These are phyloP conservation scores for Macaria notata DNA, from an alignment of 2,888 invertebrate species.

Conservation along the genomic window DNA sequence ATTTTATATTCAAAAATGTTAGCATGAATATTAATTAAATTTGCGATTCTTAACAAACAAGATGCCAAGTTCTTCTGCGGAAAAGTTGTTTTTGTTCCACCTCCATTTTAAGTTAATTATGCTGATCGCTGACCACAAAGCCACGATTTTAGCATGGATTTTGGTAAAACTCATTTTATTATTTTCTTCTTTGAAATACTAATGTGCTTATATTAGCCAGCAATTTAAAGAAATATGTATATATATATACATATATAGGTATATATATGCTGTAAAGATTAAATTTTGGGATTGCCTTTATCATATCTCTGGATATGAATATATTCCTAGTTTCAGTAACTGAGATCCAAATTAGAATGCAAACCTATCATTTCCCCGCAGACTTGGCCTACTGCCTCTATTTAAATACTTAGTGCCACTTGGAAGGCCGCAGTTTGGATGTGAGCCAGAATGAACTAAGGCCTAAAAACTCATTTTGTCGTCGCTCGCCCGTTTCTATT, in stretches of 20 bases:
- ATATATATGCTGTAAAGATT: too few relatives aligned
- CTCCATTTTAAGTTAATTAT: constrained; percentile 10
- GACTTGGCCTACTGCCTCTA: constrained; percentile 19
- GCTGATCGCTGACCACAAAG: constrained; percentile 6
- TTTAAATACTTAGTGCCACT: constrained; percentile 19
- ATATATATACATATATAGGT: too few relatives aligned
- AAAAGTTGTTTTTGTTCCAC: constrained; percentile 11
- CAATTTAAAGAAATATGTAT: not conserved
- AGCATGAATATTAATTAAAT: constrained; percentile 6
- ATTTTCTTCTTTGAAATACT: too few relatives aligned
- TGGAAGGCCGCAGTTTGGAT: constrained; percentile 23
- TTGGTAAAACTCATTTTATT: not conserved
- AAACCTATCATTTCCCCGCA: constrained; percentile 9
- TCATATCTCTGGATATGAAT: too few relatives aligned
- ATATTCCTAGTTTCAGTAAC: constrained; percentile 44
- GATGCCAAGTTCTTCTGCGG: constrained; percentile 1
- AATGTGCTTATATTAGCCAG: too few relatives aligned
- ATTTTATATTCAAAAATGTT: constrained; percentile 1
- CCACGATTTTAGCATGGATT: not conserved
- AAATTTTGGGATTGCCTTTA: too few relatives aligned
- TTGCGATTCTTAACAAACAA: constrained; percentile 1
- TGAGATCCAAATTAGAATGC: constrained; percentile 26
- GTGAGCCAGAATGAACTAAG: constrained; percentile 27
- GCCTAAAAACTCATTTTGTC: constrained; percentile 26
- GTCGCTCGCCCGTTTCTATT: constrained; percentile 14